phyloP scores from a whole-genome alignment of 1,140 invertebrate species.

The Zaprionus ornatus region DNA sequence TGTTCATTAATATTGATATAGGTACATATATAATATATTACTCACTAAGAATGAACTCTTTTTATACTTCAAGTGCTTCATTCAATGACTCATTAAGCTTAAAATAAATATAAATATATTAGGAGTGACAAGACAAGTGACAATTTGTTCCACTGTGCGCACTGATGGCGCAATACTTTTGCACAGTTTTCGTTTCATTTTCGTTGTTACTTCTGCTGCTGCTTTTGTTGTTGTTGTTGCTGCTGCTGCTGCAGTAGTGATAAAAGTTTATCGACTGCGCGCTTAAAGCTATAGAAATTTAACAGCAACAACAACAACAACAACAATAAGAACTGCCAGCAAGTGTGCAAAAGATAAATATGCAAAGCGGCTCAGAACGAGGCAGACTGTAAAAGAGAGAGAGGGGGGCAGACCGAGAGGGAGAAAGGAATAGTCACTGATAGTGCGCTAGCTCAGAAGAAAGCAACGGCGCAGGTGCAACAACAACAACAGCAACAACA shows the following conservation, averaged over 20 bases:
- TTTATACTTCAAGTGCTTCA: too few species aligned
- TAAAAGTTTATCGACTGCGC: constrained; percentile 77
- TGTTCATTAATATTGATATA: too few species aligned
- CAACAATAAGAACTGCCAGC: constrained; percentile 38
- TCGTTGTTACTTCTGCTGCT: constrained; percentile 31
- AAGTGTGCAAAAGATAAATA: constrained; percentile 76
- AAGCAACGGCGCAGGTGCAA: constrained; percentile 62
- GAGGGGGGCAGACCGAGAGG: neutral
- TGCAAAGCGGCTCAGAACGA: constrained; percentile 55
- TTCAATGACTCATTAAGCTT: neutral
- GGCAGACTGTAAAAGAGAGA: neutral
- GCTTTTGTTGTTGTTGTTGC: constrained; percentile 25
- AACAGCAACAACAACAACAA: constrained; percentile 32
- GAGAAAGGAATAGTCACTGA: constrained; percentile 46
- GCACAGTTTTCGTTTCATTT: constrained; percentile 50
- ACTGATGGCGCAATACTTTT: constrained; percentile 49
- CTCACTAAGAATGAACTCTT: too few species aligned
- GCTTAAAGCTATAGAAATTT: constrained; percentile 49
- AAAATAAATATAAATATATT: neutral
- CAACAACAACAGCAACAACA: constrained; percentile 39
- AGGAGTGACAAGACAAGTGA: constrained; percentile 17
- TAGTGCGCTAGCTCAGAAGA: constrained; percentile 52
- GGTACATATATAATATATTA: neutral
- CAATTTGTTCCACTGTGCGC: constrained; percentile 25
- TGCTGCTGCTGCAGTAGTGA: constrained; percentile 70